A percentile compares a stretch with the other conserved stretches of the same genome.
Conservation (phyloP, 2,888 invertebrate genomes). For the Tortrix viridana region DNA sequence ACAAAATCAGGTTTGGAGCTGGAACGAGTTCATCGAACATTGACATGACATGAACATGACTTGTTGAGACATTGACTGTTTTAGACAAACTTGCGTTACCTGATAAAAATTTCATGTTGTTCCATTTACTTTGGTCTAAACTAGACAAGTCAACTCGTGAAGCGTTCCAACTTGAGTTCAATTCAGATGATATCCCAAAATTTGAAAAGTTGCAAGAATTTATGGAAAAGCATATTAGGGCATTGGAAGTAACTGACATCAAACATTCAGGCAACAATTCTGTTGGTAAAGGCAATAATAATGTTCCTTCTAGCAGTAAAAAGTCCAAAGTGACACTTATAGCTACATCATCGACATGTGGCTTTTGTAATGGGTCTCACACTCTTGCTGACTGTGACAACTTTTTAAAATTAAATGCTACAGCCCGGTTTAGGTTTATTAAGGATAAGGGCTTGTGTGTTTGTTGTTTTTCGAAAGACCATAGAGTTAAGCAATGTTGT, state of each 20-base stretch:
- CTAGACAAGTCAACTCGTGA: neutral
- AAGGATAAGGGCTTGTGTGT: too few relatives aligned
- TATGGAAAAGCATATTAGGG: neutral
- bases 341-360: neutral
- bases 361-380: neutral
- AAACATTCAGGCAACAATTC: too few relatives aligned
- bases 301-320: neutral
- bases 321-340: neutral
- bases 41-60: too few relatives aligned
- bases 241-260: neutral
- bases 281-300: neutral
- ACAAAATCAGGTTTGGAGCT: too few relatives aligned
- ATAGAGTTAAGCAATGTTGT: neutral
- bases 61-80: too few relatives aligned
- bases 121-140: neutral
- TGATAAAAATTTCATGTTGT: neutral
- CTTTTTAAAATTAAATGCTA: too few relatives aligned
- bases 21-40: too few relatives aligned
- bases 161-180: neutral
- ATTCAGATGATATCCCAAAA: neutral
- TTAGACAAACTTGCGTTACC: neutral
- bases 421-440: too few relatives aligned
- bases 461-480: too few relatives aligned
- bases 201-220: neutral
- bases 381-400: neutral